Conservation (phyloP, 2,113 vertebrate species). For the Oncorhynchus clarkii region DNA sequence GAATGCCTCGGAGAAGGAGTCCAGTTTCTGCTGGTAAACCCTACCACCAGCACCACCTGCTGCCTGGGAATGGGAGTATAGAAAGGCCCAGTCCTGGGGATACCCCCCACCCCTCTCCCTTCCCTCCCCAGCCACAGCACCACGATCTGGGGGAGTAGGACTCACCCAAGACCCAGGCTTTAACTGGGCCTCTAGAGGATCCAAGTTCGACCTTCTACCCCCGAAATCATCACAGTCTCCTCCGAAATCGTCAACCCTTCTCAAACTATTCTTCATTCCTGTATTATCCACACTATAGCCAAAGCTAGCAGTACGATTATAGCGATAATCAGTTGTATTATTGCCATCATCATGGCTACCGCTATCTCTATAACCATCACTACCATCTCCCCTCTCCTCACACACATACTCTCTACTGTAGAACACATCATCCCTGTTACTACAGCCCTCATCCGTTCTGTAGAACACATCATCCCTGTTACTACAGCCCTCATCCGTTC, state of each 20-base stretch:
- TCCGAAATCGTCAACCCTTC: slow-evolving; percentile 28
- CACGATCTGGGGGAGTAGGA: slow-evolving; percentile 23
- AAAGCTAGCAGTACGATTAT: slow-evolving; percentile 23
- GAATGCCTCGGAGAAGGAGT: slow-evolving; percentile 77
- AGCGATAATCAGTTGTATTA: not conserved
- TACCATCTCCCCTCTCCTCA: not conserved
- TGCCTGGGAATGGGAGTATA: slow-evolving; percentile 16
- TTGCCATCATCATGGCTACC: slow-evolving; percentile 19
- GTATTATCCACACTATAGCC: not conserved
- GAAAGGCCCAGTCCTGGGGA: slow-evolving; percentile 7
- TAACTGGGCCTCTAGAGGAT: slow-evolving; percentile 11
- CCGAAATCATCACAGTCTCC: slow-evolving; percentile 18
- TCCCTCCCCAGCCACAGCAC: not conserved
- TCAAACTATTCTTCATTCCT: slow-evolving; percentile 25
- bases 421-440: not conserved
- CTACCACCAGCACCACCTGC: slow-evolving; percentile 7
- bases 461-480: slow-evolving; percentile 3
- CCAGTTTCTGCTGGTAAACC: slow-evolving; percentile 69
- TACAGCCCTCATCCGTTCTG: slow-evolving; percentile 16
- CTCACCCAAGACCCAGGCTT: slow-evolving; percentile 49
- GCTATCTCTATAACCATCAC: too few relatives aligned
- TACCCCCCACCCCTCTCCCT: slow-evolving; percentile 40
- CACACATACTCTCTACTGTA: not conserved
- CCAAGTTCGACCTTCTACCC: slow-evolving; percentile 41
- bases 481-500: slow-evolving; percentile 17